Conservation (phyloP, 2,113 vertebrate genomes). For the Pundamilia nyererei region DNA sequence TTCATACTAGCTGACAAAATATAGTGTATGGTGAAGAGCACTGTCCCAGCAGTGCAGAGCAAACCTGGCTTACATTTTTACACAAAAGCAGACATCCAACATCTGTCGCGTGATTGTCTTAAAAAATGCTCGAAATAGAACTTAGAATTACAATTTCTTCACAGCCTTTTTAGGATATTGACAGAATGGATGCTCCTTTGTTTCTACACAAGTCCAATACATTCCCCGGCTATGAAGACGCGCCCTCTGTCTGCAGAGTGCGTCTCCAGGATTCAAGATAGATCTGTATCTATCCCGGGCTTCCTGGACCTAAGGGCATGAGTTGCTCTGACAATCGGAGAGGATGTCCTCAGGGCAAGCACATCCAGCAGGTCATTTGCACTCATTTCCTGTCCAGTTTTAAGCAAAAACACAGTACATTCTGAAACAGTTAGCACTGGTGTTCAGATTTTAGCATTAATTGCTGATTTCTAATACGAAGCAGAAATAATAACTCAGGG, state of each 20-base stretch:
- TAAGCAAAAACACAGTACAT: not conserved
- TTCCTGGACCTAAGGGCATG: slow-evolving; percentile 16
- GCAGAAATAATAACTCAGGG: slow-evolving; percentile 59
- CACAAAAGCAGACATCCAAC: not conserved
- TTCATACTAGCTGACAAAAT: slow-evolving; percentile 9
- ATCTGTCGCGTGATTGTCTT: slow-evolving; percentile 35
- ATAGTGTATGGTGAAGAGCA: slow-evolving; percentile 29
- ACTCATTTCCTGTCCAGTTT: not conserved
- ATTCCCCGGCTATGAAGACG: not conserved
- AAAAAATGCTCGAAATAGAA: not conserved
- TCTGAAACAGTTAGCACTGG: not conserved
- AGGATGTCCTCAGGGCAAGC: not conserved
- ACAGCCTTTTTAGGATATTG: not conserved
- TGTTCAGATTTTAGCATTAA: not conserved
- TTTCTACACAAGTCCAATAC: slow-evolving; percentile 13
- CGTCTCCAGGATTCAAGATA: slow-evolving; percentile 1
- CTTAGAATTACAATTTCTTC: not conserved
- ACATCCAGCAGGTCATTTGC: not conserved
- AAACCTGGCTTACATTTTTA: slow-evolving; percentile 14
- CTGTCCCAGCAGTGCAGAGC: slow-evolving; percentile 68
- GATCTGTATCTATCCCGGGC: slow-evolving; percentile 24
- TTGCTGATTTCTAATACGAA: not conserved
- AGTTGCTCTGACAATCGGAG: slow-evolving; percentile 4
- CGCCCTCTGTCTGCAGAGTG: not conserved
- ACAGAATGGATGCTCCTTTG: not conserved